Evolutionary conservation across 1,140 invertebrate species (phyloP), one percentile per base, ranked within the genome.

Genomic region (Drosophila takahashii): DNA sequence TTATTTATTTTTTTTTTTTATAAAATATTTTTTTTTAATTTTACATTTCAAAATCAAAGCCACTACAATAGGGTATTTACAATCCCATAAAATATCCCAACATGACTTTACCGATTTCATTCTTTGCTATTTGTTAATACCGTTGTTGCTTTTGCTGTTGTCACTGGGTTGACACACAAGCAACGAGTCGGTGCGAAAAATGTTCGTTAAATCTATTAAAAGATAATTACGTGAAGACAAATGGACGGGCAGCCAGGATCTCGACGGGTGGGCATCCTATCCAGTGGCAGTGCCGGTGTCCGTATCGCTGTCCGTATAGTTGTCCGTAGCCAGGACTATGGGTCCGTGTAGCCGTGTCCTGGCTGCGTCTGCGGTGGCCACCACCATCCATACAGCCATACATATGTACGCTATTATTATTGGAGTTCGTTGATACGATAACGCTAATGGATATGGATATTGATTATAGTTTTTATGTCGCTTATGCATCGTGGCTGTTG

Each of bases 141-240:
- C 47, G 53, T 42, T 73, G 79, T 66, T 83, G 52, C 34, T 59
- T 59, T 48, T 60, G 39, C 37, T 50, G 53, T 69, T 75, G 67
- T 56, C 37, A 22, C 57, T 58, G 64, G 48, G 66, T 64, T 67
- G 74, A 86, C 77, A 81, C 64, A 81, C 67, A 64, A 74, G 67
- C 76, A 60, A 79, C 83, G 72, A 76, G 73, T 80, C 85, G 77
- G 79, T 80, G 84, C 77, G 85, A 89, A 89, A 87, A 89, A 74
- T 84, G 85, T 89, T 80, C 84, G 84, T 89, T 89, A 89, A 89
- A 89, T 89, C 84, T 89, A 89, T 89, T 89, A 89, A 89, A 89
- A 89, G 84, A 90, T 89, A 89, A 89, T 89, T 89, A 89, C 79
- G 84, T 89, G 84, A 89, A 89, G 84, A 89, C 84, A 89, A 89